These are phyloP conservation scores for Melanocharis versteri DNA, from an alignment of 2,113 vertebrate species.

Conservation along the genomic window DNA sequence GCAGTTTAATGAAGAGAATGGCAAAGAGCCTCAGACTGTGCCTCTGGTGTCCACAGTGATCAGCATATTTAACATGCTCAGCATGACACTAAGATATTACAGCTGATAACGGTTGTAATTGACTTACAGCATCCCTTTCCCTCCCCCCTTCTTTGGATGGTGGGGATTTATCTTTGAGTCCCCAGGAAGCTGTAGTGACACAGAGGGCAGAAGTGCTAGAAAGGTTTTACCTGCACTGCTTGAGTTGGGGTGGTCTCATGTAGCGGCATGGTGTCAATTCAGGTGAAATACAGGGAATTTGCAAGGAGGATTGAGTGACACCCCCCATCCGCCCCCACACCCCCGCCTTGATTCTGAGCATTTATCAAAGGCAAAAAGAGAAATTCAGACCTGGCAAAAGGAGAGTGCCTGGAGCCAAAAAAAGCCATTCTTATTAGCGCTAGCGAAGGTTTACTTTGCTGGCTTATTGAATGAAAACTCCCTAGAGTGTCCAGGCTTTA, in stretches of 20 bases:
- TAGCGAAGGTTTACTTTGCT: slow-evolving; percentile 43
- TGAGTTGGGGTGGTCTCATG: not conserved
- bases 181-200: not conserved
- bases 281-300: slow-evolving; percentile 9
- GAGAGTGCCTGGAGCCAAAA: slow-evolving; percentile 42
- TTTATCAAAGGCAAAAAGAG: slow-evolving; percentile 20
- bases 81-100: slow-evolving; percentile 81
- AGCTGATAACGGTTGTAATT: slow-evolving; percentile 78
- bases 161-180: slow-evolving; percentile 40
- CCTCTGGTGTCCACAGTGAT: slow-evolving; percentile 77
- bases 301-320: not conserved
- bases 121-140: slow-evolving; percentile 73
- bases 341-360: not conserved
- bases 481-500: slow-evolving; percentile 45
- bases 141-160: not conserved
- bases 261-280: not conserved
- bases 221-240: not conserved
- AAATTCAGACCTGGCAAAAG: slow-evolving; percentile 39
- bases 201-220: not conserved
- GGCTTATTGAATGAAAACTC: slow-evolving; percentile 62
- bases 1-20: slow-evolving; percentile 83
- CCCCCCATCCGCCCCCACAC: rapidly evolving
- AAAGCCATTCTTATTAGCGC: slow-evolving; percentile 42
- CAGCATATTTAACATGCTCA: slow-evolving; percentile 87
- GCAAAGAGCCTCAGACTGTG: slow-evolving; percentile 73